Evolutionary conservation across 2,888 invertebrate genomes (phyloP), one percentile per base, ranked within the genome.

Genomic region (Rhamnusium bicolor): DNA sequence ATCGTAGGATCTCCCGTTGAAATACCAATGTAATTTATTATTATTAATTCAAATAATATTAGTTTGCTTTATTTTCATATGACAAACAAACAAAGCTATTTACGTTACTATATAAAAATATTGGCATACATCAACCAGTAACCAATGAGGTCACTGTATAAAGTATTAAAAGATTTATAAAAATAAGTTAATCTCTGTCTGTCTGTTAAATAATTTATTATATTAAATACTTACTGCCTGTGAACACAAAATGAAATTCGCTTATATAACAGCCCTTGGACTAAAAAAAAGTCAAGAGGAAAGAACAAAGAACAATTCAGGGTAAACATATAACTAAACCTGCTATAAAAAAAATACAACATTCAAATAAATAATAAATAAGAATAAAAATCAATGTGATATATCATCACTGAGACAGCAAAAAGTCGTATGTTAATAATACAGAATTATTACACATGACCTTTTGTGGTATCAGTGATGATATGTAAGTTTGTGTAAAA

Each of bases 191-290:
- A 19, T 18, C 1, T 18, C 8, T 18, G 18, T 51, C 51, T 51
- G 18, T 51, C 51, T 51, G 47, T 16, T 47, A 47, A 1, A 47
- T 47, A 16, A 47, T 47, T 47, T 47, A 47, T 14, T 47, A 32
- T 47, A 5, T 47, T 51, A 51, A 51, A 19, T 71, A 71, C 60
- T 58, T 58, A 71, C 65, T 66, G 58, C 60, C 66, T 21, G 49
- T 71, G 66, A 71, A 66, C 66, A 71, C 66, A 71, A 66, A 66
- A 49, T 2, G 10, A n/a, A 19, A 51, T 12, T 56, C 12, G 56
- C 46, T 47, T 58, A 68, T 18, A 66, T 56, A 68, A 68, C n/a
- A 12, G 47, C 47, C 16, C 14, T 16, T 2, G 8, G 1, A 10
- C 6, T 47, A n/a, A 1, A 47, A 47, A n/a, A 47, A 32, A 10